Evolutionary conservation across 2,888 invertebrate species (phyloP), one percentile per base, ranked within the genome.

Genomic region (Apeira syringaria): DNA sequence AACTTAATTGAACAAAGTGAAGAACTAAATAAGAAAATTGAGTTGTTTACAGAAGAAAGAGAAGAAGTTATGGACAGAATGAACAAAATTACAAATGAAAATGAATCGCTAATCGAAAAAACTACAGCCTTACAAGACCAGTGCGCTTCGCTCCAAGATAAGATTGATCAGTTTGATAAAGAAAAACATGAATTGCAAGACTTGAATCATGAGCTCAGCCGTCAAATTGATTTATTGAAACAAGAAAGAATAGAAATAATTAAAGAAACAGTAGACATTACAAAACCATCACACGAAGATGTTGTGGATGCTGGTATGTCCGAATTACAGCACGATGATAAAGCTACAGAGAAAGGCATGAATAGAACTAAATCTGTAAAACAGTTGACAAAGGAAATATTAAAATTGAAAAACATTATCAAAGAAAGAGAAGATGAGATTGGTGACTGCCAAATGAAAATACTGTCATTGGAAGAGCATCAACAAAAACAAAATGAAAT

Each of bases 61-160:
- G 90, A 93, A 54, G 94, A 94, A 75, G 93, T 94, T 1, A 91
- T 93, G 79, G 92, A 92, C 50, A 94, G 93, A 80, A 91, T 94
- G 91, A 93, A 91, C 70, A 87, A 83, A 50, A 74, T 93, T n/a
- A 91, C 80, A 42, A 64, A 77, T 5, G 94, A 94, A 80, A 93
- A 94, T 73, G 89, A 91, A 46, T 76, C 89, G 18, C 74, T 93
- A 31, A 75, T 81, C 25, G 59, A 86, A 35, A 85, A 88, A 63
- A 80, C 92, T 29, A 78, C 85, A 31, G 87, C 91, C 48, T 66
- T 92, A 26, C 88, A 82, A 42, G 80, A 79, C 11, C 90, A 92
- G 56, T 92, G 92, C 55, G 80, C 76, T 44, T 64, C 68, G 36
- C 65, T 93, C 18, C 79, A 91, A 62, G 78, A 60, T 40, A 80